Evolutionary conservation across 1,140 invertebrate genomes (phyloP).

Genomic region (Theocolax elegans): DNA sequence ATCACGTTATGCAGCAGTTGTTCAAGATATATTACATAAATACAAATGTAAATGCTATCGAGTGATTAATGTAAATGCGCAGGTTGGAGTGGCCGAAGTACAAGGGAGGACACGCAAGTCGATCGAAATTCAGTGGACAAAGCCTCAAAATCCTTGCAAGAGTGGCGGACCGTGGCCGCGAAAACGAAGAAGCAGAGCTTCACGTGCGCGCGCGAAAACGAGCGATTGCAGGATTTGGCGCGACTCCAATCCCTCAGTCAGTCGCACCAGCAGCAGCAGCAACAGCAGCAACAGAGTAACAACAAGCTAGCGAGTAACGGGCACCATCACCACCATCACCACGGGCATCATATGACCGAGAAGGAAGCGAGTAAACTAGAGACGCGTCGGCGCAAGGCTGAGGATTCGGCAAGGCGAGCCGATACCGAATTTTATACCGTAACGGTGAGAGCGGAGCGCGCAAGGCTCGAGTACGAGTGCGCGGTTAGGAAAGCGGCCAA

Average conservation of each 20-base stretch:
- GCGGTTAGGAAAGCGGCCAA: slow-evolving; percentile 83
- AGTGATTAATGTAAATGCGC: too few species aligned
- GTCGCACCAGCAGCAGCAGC: slow-evolving; percentile 58
- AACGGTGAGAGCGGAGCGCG: slow-evolving; percentile 87
- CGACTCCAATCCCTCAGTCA: slow-evolving; percentile 61
- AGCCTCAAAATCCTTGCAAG: slow-evolving; percentile 80
- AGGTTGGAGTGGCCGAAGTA: slow-evolving; percentile 70
- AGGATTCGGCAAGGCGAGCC: slow-evolving; percentile 88
- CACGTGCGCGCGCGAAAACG: slow-evolving; percentile 84
- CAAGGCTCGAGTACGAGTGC: slow-evolving; percentile 92
- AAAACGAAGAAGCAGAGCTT: slow-evolving; percentile 90
- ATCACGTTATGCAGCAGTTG: too few species aligned
- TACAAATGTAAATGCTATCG: too few species aligned
- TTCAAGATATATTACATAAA: too few species aligned
- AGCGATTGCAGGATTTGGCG: slow-evolving; percentile 82
- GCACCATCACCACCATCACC: slow-evolving; percentile 45
- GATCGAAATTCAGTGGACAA: slow-evolving; percentile 89
- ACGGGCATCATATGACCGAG: slow-evolving; percentile 70
- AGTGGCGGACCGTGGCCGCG: slow-evolving; percentile 85
- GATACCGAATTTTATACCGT: slow-evolving; percentile 94
- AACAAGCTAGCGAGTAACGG: slow-evolving; percentile 56
- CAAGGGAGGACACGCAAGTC: slow-evolving; percentile 75
- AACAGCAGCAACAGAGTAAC: slow-evolving; percentile 54
- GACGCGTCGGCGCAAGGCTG: slow-evolving; percentile 88
- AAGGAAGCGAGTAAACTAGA: slow-evolving; percentile 83